Evolutionary conservation across 1,140 invertebrate genomes (phyloP).

Genomic region (Calliphora vicina): DNA sequence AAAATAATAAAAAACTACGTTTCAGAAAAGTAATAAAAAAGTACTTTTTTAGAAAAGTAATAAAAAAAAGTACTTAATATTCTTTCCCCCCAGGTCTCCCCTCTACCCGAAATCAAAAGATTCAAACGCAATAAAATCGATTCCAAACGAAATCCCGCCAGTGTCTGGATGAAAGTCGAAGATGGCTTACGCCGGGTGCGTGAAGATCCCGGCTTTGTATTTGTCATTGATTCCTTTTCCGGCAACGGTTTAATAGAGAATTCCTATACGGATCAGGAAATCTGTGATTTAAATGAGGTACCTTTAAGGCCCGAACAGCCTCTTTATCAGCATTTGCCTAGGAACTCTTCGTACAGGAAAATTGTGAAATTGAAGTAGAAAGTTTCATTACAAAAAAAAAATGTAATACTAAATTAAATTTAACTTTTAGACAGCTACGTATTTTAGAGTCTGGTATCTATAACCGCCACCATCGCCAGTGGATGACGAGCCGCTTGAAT

Average conservation of each 20-base stretch:
- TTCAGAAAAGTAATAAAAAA: too few relatives aligned
- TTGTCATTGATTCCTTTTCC: slow-evolving; percentile 48
- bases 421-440: slow-evolving; percentile 43
- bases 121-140: slow-evolving; percentile 53
- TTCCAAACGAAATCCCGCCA: slow-evolving; percentile 43
- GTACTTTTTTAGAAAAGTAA: too few relatives aligned
- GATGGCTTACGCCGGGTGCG: slow-evolving; percentile 50
- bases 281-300: slow-evolving; percentile 58
- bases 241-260: slow-evolving; percentile 52
- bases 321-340: slow-evolving; percentile 49
- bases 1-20: too few relatives aligned
- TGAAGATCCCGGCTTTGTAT: slow-evolving; percentile 56
- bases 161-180: slow-evolving; percentile 51
- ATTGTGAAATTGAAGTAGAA: slow-evolving; percentile 49
- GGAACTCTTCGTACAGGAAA: slow-evolving; percentile 57
- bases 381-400: background rate
- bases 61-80: too few relatives aligned
- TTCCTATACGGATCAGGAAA: slow-evolving; percentile 50
- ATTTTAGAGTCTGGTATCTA: slow-evolving; percentile 54
- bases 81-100: slow-evolving; percentile 43
- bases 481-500: slow-evolving; percentile 50
- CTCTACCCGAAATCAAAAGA: slow-evolving; percentile 45
- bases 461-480: slow-evolving; percentile 50
- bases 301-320: slow-evolving; percentile 49
- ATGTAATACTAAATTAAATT: background rate